Evolutionary conservation across 2,888 invertebrate genomes (phyloP).

Genomic region (Drosophila phalerata): DNA sequence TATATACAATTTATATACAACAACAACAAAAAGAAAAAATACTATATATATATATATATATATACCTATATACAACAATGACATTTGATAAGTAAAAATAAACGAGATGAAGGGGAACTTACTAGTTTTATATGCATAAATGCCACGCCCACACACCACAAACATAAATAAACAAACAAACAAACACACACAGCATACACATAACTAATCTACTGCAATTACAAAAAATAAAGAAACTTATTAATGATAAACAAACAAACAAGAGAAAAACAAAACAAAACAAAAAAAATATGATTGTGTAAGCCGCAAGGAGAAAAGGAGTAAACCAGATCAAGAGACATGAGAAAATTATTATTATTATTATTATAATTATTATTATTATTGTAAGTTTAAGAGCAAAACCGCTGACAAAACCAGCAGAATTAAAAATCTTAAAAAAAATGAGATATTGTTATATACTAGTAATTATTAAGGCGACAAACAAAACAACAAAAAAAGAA

Average conservation of each 20-base stretch:
- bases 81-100: conserved; percentile 68
- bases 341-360: conserved; percentile 77
- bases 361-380: conserved; percentile 69
- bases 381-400: conserved; percentile 81
- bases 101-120: conserved; percentile 51
- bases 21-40: conserved; percentile 29
- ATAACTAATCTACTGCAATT: conserved; percentile 62
- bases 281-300: conserved; percentile 56
- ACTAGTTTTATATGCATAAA: conserved; percentile 75
- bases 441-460: conserved; percentile 84
- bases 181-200: conserved; percentile 30
- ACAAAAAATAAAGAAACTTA: conserved; percentile 55
- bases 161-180: conserved; percentile 23
- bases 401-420: conserved; percentile 83
- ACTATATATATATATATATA: conserved; percentile 44
- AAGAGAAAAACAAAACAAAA: conserved; percentile 27
- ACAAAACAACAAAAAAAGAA: conserved; percentile 71
- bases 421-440: conserved; percentile 81
- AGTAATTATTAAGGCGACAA: conserved; percentile 83
- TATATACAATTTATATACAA: conserved; percentile 74
- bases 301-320: conserved; percentile 62
- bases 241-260: conserved; percentile 50
- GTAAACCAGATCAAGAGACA: conserved; percentile 76
- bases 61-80: conserved; percentile 72
- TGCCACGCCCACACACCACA: conserved; percentile 70